Percentiles rank a stretch among this genome's conserved stretches.
Evolutionary conservation across 2,113 vertebrate species (phyloP).

Genomic region (Nyctereutes procyonoides): DNA sequence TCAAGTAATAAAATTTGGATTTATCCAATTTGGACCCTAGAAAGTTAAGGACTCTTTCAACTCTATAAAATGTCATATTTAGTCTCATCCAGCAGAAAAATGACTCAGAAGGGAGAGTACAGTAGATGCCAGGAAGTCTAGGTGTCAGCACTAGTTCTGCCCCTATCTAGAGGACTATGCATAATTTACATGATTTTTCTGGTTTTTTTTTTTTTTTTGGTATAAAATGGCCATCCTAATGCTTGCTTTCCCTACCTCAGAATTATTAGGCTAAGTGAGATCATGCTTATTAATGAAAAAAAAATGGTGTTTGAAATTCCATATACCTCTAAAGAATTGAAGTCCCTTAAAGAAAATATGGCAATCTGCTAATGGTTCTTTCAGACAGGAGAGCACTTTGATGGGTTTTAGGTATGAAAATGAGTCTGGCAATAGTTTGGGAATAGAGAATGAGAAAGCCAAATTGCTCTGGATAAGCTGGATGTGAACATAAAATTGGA

Average conservation of each 20-base stretch:
- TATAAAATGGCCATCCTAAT: not conserved
- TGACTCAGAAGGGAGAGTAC: not conserved
- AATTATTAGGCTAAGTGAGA: not conserved
- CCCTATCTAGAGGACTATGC: not conserved
- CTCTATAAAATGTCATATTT: not conserved
- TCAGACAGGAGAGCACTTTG: not conserved
- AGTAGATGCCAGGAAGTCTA: not conserved
- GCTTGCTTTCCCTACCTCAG: not conserved
- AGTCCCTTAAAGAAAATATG: not conserved
- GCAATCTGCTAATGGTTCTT: not conserved
- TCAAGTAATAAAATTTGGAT: not conserved
- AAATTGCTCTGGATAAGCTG: not conserved
- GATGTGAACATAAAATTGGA: not conserved
- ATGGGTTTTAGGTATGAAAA: not conserved
- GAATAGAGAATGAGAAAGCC: not conserved
- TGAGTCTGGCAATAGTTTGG: not conserved
- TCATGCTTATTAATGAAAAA: conserved; percentile 29
- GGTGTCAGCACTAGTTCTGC: not conserved
- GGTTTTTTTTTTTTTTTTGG: not conserved
- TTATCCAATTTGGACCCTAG: not conserved
- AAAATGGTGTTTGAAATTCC: not conserved
- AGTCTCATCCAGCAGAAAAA: not conserved
- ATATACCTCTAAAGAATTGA: not conserved
- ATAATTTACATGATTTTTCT: not conserved
- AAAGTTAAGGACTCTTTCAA: not conserved